Evolutionary conservation across 1,140 invertebrate genomes (phyloP).

Genomic region (Aphelenchoides besseyi): DNA sequence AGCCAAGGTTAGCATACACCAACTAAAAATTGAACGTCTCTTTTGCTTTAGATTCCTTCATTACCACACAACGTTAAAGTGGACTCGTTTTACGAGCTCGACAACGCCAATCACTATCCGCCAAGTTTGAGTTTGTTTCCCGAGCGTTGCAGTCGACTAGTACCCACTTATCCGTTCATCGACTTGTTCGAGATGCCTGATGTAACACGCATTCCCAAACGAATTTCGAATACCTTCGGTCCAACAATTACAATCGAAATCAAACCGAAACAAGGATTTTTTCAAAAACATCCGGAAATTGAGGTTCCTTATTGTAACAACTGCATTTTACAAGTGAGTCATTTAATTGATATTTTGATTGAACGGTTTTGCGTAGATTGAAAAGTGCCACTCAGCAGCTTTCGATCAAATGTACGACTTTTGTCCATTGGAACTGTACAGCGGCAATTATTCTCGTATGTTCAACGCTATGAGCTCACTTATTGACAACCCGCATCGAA

Average conservation of each 20-base stretch:
- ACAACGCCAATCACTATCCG: conserved; percentile 24
- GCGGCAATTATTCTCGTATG: conserved; percentile 53
- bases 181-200: conserved; percentile 56
- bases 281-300: conserved; percentile 50
- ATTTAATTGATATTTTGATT: neutral
- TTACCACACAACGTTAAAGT: conserved; percentile 55
- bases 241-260: conserved; percentile 62
- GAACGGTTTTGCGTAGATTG: conserved; percentile 44
- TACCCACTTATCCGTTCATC: conserved; percentile 26
- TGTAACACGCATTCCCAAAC: conserved; percentile 54
- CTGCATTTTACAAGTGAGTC: conserved; percentile 56
- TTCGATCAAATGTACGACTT: conserved; percentile 61
- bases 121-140: conserved; percentile 17
- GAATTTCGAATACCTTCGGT: conserved; percentile 20
- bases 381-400: conserved; percentile 46
- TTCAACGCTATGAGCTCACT: conserved; percentile 44
- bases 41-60: conserved; percentile 52
- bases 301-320: conserved; percentile 58
- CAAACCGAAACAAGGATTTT: conserved; percentile 52
- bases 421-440: conserved; percentile 58
- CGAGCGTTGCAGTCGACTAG: neutral
- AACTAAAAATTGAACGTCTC: neutral
- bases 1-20: conserved; percentile 42
- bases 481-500: conserved; percentile 53
- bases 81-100: conserved; percentile 49